These are phyloP conservation scores for Melanostoma mellinum DNA, from an alignment of 2,888 invertebrate species.

Conservation along the genomic window DNA sequence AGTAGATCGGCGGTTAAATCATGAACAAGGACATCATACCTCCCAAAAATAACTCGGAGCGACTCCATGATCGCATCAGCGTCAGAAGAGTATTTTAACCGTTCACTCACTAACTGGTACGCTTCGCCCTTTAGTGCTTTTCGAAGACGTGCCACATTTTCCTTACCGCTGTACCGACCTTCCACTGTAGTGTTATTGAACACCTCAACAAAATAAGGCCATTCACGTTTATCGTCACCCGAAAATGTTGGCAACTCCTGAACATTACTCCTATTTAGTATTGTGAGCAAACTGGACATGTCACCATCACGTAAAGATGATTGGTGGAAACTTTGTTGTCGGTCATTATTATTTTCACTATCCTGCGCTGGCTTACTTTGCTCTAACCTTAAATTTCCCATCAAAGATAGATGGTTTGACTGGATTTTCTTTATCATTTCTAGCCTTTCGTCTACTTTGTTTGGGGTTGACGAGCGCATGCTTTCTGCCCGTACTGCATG, in stretches of 20 bases:
- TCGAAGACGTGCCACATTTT: constrained; percentile 18
- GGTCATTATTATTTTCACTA: neutral
- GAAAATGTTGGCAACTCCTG: constrained; percentile 23
- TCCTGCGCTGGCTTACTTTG: neutral
- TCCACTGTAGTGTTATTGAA: constrained; percentile 1
- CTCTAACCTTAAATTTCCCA: neutral
- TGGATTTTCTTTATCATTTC: too few species aligned
- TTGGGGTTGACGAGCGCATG: neutral
- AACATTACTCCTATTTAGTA: constrained; percentile 20
- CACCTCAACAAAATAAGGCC: constrained; percentile 25
- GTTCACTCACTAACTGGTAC: constrained; percentile 23
- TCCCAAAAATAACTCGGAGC: too few species aligned
- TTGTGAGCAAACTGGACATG: constrained; percentile 10
- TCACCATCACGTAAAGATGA: neutral
- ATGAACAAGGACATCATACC: constrained; percentile 22
- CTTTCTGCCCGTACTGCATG: neutral
- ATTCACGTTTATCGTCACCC: constrained; percentile 19
- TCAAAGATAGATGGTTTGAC: constrained; percentile 10
- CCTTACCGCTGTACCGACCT: constrained; percentile 13
- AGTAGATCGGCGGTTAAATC: constrained; percentile 21
- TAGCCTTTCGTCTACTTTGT: neutral
- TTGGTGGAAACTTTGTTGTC: neutral
- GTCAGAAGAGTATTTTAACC: too few species aligned
- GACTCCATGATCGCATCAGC: too few species aligned
- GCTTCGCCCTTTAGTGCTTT: constrained; percentile 22